Conservation (phyloP, 2,888 invertebrate genomes). For the Xestia c-nigrum region DNA sequence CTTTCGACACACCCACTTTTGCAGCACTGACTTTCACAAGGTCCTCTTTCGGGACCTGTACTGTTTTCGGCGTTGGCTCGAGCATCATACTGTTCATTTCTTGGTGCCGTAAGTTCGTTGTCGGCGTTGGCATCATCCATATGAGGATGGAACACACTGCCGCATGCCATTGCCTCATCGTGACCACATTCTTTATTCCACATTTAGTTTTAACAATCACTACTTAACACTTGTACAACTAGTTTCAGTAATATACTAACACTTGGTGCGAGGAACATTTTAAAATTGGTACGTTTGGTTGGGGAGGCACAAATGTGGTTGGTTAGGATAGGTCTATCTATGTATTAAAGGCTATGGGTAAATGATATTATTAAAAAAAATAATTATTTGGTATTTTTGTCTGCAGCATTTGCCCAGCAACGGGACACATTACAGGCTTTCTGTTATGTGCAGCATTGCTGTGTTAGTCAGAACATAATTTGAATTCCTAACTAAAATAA, state of each 20-base stretch:
- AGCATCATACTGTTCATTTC: conserved; percentile 66
- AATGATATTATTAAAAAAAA: neutral
- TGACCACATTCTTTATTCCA: conserved; percentile 60
- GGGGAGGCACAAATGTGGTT: conserved; percentile 54
- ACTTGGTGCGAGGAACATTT: conserved; percentile 51
- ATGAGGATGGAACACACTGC: conserved; percentile 71
- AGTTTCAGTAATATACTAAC: conserved; percentile 14
- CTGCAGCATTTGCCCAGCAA: too few relatives aligned
- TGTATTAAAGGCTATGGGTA: conserved; percentile 2
- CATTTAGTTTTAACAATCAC: conserved; percentile 42
- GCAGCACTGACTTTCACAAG: conserved; percentile 59
- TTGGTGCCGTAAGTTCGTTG: conserved; percentile 68
- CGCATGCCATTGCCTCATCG: conserved; percentile 75
- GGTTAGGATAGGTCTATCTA: conserved; percentile 19
- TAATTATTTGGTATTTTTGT: neutral
- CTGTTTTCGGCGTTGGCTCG: conserved; percentile 26
- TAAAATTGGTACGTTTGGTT: conserved; percentile 53
- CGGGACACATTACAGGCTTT: too few relatives aligned
- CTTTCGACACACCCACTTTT: conserved; percentile 65
- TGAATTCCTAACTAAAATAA: too few relatives aligned
- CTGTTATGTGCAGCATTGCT: too few relatives aligned
- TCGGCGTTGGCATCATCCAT: conserved; percentile 64
- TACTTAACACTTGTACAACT: conserved; percentile 62
- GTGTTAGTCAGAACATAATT: too few relatives aligned
- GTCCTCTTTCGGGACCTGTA: conserved; percentile 16